Percentiles rank a stretch among this genome's conserved stretches.
These are phyloP conservation scores for Vanacampus margaritifer DNA, from an alignment of 2,113 vertebrate genomes.

Conservation along the genomic window DNA sequence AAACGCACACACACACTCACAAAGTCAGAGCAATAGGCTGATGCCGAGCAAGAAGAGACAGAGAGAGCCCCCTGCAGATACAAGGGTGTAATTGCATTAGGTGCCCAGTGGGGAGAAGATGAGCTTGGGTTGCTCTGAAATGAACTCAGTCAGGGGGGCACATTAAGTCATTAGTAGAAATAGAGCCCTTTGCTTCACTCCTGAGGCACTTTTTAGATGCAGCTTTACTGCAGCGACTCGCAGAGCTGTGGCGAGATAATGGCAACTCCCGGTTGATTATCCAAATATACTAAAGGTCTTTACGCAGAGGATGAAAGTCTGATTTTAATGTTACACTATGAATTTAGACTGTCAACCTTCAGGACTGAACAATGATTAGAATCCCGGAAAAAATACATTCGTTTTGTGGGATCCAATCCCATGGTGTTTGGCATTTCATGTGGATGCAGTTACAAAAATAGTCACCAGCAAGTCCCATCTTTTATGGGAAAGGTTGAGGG, in stretches of 20 bases:
- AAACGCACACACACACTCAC: conserved; percentile 11
- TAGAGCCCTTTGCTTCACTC: conserved; percentile 39
- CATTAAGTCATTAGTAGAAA: conserved; percentile 56
- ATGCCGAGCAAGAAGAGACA: conserved; percentile 24
- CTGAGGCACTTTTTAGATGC: conserved; percentile 38
- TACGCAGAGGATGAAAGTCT: background rate
- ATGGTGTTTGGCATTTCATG: background rate
- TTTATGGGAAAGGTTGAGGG: background rate
- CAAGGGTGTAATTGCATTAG: conserved; percentile 73
- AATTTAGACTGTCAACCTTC: background rate
- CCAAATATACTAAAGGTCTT: conserved; percentile 14
- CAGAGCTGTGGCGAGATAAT: conserved; percentile 51
- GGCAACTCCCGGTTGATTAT: conserved; percentile 27
- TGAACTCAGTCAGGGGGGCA: conserved; percentile 57
- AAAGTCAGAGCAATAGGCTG: conserved; percentile 16
- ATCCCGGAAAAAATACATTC: background rate
- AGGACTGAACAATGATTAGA: background rate
- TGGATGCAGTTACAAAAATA: background rate
- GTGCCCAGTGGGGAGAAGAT: conserved; percentile 59
- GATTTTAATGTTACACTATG: conserved; percentile 1
- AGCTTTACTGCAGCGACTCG: conserved; percentile 29
- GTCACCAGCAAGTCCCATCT: background rate
- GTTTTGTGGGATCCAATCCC: background rate
- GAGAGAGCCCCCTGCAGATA: conserved; percentile 73
- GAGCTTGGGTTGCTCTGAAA: conserved; percentile 61